A percentile compares a stretch with the other conserved stretches of the same genome.
Conservation (phyloP, 2,797 vertebrate genomes). For the Lacerta viridis region DNA sequence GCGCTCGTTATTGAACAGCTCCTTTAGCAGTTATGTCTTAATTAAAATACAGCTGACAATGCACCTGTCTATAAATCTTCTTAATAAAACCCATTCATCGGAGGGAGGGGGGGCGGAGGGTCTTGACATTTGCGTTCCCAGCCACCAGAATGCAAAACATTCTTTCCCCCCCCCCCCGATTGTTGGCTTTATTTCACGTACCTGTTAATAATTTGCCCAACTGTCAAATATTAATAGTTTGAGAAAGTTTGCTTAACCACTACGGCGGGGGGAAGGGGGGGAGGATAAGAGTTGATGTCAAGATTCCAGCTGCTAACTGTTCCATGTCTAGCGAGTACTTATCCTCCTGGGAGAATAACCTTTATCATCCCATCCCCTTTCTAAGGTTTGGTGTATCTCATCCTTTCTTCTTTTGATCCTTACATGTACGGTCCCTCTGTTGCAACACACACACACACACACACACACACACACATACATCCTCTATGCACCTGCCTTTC, state of each 20-base stretch:
- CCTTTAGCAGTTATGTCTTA: constrained; percentile 45
- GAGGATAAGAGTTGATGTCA: background rate
- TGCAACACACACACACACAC: no score
- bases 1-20: constrained; percentile 38
- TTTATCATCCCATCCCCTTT: background rate
- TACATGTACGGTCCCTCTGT: background rate
- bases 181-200: background rate
- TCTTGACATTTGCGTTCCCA: constrained; percentile 6
- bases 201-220: background rate
- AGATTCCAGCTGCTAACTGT: constrained; percentile 22
- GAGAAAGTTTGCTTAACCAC: constrained; percentile 8
- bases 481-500: background rate
- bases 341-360: constrained; percentile 35
- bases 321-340: constrained; percentile 15
- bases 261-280: background rate
- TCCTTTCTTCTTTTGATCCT: background rate
- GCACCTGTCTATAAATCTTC: constrained; percentile 50
- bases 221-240: background rate
- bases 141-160: constrained; percentile 12
- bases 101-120: background rate
- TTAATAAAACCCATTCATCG: constrained; percentile 40
- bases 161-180: accelerated
- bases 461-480: no score
- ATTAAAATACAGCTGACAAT: constrained; percentile 52
- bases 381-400: background rate